Conservation (phyloP, 2,888 invertebrate genomes). For the Quadroppia sp. region DNA sequence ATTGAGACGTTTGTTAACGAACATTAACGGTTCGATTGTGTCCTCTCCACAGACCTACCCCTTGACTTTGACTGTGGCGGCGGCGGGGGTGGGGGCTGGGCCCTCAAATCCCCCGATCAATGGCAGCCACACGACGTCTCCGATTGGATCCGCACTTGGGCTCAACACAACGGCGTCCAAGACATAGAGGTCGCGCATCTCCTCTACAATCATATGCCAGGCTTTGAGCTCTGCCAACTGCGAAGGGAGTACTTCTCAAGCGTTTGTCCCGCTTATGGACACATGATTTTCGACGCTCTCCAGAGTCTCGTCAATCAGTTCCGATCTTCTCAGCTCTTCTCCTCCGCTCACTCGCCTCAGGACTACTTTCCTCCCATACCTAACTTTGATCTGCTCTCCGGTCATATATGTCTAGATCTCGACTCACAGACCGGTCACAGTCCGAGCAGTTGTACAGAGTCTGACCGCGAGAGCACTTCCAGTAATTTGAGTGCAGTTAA, state of each 20-base stretch:
- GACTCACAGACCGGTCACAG: conserved; percentile 43
- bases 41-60: too few relatives aligned
- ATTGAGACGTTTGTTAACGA: too few relatives aligned
- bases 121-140: conserved; percentile 47
- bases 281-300: conserved; percentile 44
- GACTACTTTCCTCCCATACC: conserved; percentile 34
- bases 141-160: conserved; percentile 48
- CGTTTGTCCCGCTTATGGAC: conserved; percentile 46
- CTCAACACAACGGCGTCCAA: conserved; percentile 45
- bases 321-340: conserved; percentile 31
- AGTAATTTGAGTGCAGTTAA: conserved; percentile 47
- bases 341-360: not conserved
- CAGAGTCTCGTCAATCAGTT: conserved; percentile 45
- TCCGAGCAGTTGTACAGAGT: conserved; percentile 45
- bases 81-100: conserved; percentile 36
- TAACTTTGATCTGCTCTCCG: conserved; percentile 38
- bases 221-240: conserved; percentile 46
- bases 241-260: conserved; percentile 45
- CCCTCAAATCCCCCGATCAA: conserved; percentile 46
- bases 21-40: too few relatives aligned
- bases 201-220: conserved; percentile 46
- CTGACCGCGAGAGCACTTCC: conserved; percentile 45
- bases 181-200: conserved; percentile 46
- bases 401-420: conserved; percentile 35
- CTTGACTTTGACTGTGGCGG: too few relatives aligned